A percentile compares a stretch with the other conserved stretches of the same genome.
Conservation (phyloP, 2,888 invertebrate genomes). For the Cheilosia variabilis region DNA sequence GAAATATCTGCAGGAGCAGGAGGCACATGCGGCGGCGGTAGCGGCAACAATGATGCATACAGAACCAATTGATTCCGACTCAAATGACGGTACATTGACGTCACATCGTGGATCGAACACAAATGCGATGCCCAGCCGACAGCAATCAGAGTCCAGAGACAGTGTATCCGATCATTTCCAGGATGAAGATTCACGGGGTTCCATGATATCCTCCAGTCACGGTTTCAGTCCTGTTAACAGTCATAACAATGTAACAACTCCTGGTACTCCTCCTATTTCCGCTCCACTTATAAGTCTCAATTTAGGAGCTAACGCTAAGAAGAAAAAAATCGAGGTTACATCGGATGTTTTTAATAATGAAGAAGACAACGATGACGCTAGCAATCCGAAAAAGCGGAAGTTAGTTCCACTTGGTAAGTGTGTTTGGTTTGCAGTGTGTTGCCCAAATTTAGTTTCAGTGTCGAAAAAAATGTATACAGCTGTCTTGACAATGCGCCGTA, state of each 20-base stretch:
- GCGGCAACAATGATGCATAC: constrained; percentile 59
- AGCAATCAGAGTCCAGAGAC: constrained; percentile 81
- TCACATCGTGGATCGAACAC: constrained; percentile 76
- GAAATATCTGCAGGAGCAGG: constrained; percentile 83
- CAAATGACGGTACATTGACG: constrained; percentile 82
- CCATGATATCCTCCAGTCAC: constrained; percentile 79
- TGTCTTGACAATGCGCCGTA: no score
- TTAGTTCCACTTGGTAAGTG: constrained; percentile 89
- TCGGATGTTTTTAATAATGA: constrained; percentile 94
- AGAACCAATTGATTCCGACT: constrained; percentile 90
- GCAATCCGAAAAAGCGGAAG: constrained; percentile 88
- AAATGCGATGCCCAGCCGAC: constrained; percentile 77
- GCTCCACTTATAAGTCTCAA: constrained; percentile 83
- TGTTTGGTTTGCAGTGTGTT: background rate
- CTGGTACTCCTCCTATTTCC: constrained; percentile 81
- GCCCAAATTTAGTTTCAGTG: no score
- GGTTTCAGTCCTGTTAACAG: constrained; percentile 76
- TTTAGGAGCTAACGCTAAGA: constrained; percentile 83
- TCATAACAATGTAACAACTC: constrained; percentile 78
- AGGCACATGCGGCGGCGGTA: constrained; percentile 86
- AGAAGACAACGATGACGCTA: constrained; percentile 87
- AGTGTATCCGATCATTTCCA: constrained; percentile 76
- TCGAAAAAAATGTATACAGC: no score
- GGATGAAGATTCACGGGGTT: constrained; percentile 84
- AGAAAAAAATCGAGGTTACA: constrained; percentile 91